These are phyloP conservation scores for Spizella passerina DNA, from an alignment of 2,797 vertebrate species.

Conservation along the genomic window DNA sequence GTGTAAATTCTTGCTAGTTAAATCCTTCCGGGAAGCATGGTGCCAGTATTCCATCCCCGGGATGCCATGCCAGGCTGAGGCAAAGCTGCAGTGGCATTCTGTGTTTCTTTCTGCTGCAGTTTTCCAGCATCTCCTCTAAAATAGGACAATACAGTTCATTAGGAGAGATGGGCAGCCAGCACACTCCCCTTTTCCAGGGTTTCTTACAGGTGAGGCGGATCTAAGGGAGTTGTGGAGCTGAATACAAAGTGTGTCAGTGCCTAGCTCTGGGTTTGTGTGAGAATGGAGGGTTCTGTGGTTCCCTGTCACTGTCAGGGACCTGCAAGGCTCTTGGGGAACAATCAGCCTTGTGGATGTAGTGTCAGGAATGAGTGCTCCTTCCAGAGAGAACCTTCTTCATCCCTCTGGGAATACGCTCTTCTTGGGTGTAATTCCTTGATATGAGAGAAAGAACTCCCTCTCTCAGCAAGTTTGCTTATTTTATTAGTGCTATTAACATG, in stretches of 20 bases:
- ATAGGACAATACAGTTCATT: fast-evolving
- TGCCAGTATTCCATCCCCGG: neutral
- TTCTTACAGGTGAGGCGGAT: fast-evolving
- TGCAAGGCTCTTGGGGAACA: neutral
- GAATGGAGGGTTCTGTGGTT: neutral
- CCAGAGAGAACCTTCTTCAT: neutral
- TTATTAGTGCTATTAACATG: neutral
- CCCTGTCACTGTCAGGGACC: neutral
- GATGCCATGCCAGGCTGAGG: neutral
- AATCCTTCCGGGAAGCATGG: neutral
- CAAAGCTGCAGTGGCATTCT: neutral
- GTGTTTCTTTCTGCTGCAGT: neutral
- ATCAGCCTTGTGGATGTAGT: neutral
- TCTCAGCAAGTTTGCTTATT: neutral
- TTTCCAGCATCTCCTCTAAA: neutral
- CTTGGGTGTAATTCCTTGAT: neutral
- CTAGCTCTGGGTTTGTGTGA: neutral
- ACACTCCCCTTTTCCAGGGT: fast-evolving
- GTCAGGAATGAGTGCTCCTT: neutral
- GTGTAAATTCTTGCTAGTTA: neutral
- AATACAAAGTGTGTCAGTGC: neutral
- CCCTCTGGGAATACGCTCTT: neutral
- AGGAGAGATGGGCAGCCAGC: neutral
- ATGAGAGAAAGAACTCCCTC: neutral
- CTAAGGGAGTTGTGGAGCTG: neutral